Percentiles rank a stretch among this genome's conserved stretches.
These are phyloP conservation scores for Acrossocheilus wenchowensis DNA, from an alignment of 2,797 vertebrate species.

Conservation along the genomic window DNA sequence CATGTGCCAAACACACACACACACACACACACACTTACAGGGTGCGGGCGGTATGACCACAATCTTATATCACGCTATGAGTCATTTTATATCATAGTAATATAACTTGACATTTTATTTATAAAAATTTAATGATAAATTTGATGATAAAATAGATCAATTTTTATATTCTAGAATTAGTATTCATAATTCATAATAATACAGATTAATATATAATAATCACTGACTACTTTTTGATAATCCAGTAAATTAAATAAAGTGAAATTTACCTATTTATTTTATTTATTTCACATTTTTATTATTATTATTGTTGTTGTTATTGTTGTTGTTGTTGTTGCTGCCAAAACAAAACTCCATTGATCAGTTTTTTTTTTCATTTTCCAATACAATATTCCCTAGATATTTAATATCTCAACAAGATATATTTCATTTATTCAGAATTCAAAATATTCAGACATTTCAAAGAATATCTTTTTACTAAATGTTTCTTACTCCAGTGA, in stretches of 20 bases:
- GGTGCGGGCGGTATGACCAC: neutral
- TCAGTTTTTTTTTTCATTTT: neutral
- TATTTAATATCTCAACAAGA: neutral
- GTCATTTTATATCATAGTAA: neutral
- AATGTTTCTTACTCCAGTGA: neutral
- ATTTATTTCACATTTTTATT: neutral
- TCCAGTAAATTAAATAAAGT: neutral
- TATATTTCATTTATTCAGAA: neutral
- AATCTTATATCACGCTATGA: neutral
- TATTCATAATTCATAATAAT: neutral
- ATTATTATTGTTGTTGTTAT: neutral
- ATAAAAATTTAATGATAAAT: neutral
- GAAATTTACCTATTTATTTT: neutral
- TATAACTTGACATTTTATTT: neutral
- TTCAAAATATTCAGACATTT: neutral
- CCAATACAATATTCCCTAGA: neutral
- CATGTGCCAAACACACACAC: constrained; percentile 2
- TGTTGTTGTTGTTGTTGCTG: neutral
- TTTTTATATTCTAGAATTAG: neutral
- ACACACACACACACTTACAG: neutral
- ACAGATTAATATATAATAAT: neutral
- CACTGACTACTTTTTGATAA: neutral
- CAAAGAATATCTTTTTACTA: neutral
- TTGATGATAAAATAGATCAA: neutral
- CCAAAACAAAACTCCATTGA: neutral